phyloP scores from a whole-genome alignment of 2,888 invertebrate species.

The Chaetogeoica ovagalla region DNA sequence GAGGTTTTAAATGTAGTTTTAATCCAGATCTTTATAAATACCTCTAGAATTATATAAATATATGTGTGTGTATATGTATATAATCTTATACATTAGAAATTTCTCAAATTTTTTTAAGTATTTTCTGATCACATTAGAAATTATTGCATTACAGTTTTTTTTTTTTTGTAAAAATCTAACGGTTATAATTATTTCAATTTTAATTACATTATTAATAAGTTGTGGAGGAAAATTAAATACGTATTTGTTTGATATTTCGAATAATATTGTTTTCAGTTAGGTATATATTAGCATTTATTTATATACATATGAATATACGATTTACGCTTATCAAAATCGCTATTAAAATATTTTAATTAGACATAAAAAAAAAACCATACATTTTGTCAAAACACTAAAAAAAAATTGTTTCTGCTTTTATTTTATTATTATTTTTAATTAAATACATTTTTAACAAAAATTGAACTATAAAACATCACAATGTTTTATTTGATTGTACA shows the following conservation, averaged over 20 bases:
- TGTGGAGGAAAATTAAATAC: not conserved
- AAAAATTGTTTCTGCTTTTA: not conserved
- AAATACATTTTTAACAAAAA: not conserved
- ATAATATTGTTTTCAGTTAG: no score
- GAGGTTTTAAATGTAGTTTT: not conserved
- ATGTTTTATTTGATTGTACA: constrained; percentile 12
- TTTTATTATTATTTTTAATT: not conserved
- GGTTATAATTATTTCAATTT: constrained; percentile 1
- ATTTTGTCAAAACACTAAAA: not conserved
- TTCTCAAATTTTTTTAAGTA: no score
- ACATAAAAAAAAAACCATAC: not conserved
- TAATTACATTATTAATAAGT: not conserved
- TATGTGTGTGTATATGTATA: no score
- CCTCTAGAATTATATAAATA: not conserved
- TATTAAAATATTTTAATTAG: not conserved
- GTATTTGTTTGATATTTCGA: not conserved
- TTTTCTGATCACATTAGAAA: not conserved
- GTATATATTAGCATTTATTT: no score
- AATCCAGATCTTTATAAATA: not conserved
- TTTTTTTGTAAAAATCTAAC: constrained; percentile 1
- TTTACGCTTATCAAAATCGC: not conserved
- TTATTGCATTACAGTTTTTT: not conserved
- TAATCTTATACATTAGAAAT: not conserved
- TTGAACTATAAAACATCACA: constrained; percentile 2
- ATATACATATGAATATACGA: not conserved